These are phyloP conservation scores for Pecten maximus DNA, from an alignment of 2,888 invertebrate species.

Conservation along the genomic window DNA sequence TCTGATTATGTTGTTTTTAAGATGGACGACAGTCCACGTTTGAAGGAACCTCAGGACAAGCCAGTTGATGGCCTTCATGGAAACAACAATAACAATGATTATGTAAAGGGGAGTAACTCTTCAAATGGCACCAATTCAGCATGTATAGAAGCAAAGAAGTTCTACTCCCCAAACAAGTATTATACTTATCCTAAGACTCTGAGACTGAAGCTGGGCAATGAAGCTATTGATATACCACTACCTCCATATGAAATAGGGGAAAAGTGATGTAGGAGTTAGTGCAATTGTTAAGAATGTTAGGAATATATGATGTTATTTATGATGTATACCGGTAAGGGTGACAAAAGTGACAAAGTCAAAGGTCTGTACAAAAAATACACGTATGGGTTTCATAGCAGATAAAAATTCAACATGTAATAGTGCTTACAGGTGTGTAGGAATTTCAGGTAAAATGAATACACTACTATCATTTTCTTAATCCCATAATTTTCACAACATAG, in stretches of 20 bases:
- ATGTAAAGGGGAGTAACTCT: constrained; percentile 16
- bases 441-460: too few relatives aligned
- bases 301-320: too few relatives aligned
- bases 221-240: constrained; percentile 49
- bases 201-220: constrained; percentile 51
- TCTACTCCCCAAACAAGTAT: constrained; percentile 33
- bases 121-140: neutral
- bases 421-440: too few relatives aligned
- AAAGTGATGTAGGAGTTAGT: neutral
- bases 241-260: constrained; percentile 30
- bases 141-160: constrained; percentile 33
- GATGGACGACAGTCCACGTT: constrained; percentile 21
- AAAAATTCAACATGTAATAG: too few relatives aligned
- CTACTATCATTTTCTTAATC: too few relatives aligned
- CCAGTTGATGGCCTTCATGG: neutral
- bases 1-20: neutral
- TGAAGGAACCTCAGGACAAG: constrained; percentile 1
- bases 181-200: constrained; percentile 51
- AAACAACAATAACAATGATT: neutral
- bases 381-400: neutral
- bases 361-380: neutral
- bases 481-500: too few relatives aligned
- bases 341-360: neutral
- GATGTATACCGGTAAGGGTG: neutral
- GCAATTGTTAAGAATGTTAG: neutral